Percentiles rank a stretch among this genome's conserved stretches.
Evolutionary conservation across 2,113 vertebrate genomes (phyloP).

Genomic region (Seriola rivoliana): DNA sequence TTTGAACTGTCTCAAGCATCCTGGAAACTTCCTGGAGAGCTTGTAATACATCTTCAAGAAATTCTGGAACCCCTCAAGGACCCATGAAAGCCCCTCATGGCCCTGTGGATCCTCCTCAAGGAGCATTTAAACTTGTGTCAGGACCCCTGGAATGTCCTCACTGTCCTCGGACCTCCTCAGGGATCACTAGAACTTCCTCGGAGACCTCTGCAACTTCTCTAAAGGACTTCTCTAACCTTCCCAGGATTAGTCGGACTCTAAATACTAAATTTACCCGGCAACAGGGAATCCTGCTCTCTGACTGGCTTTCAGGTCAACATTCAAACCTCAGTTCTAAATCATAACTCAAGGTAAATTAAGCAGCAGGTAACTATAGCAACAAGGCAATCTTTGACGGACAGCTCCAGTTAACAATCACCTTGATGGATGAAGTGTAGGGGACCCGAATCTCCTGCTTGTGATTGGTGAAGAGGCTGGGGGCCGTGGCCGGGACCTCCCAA

Average conservation of each 20-base stretch:
- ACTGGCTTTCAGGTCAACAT: background rate
- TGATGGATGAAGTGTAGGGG: conserved; percentile 86
- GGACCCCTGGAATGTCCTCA: too few relatives aligned
- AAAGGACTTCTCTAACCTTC: background rate
- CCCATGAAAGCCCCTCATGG: too few relatives aligned
- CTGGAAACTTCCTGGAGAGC: background rate
- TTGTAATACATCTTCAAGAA: background rate
- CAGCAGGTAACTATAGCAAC: background rate
- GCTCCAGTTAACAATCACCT: conserved; percentile 72
- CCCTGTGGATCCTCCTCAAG: too few relatives aligned
- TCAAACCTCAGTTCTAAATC: background rate
- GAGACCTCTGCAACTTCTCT: background rate
- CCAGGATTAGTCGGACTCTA: background rate
- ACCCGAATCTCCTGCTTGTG: conserved; percentile 76
- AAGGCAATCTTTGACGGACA: background rate
- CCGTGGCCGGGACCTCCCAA: conserved; percentile 79
- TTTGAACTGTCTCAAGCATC: background rate
- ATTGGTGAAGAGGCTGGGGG: conserved; percentile 80
- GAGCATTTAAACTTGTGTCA: background rate
- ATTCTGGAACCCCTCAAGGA: background rate
- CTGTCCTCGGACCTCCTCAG: background rate
- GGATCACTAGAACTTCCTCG: background rate
- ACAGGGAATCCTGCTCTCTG: background rate
- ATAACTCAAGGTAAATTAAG: background rate
- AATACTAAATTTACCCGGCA: background rate